Evolutionary conservation across 2,113 vertebrate genomes (phyloP).

Genomic region (Crypturellus undulatus): DNA sequence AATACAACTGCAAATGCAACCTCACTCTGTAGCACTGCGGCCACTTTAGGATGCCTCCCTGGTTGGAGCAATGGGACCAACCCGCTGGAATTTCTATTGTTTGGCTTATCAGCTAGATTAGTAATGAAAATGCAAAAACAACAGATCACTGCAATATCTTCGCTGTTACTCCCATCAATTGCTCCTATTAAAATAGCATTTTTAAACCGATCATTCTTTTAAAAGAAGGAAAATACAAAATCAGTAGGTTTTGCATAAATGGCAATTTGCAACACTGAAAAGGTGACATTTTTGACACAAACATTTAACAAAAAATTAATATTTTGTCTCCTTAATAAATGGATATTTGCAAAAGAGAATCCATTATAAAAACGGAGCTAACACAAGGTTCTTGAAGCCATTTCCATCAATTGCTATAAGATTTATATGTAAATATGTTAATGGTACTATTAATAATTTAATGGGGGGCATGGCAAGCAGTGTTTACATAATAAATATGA

Average conservation of each 20-base stretch:
- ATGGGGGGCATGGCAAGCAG: conserved; percentile 75
- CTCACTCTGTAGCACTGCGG: neutral
- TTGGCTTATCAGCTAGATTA: neutral
- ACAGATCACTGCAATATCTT: neutral
- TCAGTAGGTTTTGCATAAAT: conserved; percentile 40
- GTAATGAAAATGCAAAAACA: neutral
- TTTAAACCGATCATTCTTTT: conserved; percentile 21
- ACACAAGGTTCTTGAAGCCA: conserved; percentile 47
- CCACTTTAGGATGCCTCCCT: neutral
- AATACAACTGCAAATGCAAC: neutral
- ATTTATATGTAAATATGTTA: conserved; percentile 81
- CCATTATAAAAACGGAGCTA: conserved; percentile 65
- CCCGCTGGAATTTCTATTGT: neutral
- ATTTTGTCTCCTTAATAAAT: conserved; percentile 70
- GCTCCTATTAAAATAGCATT: conserved; percentile 9
- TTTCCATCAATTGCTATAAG: conserved; percentile 75
- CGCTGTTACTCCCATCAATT: conserved; percentile 8
- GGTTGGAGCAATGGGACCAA: neutral
- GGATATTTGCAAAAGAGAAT: conserved; percentile 53
- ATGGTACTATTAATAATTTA: conserved; percentile 80
- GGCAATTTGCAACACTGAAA: conserved; percentile 57
- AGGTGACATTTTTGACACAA: conserved; percentile 64
- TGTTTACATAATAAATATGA: conserved; percentile 82
- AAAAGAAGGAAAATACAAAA: conserved; percentile 20
- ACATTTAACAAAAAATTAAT: conserved; percentile 67